Evolutionary conservation across 2,797 vertebrate genomes (phyloP).

Genomic region (Gymnothorax reevesii): DNA sequence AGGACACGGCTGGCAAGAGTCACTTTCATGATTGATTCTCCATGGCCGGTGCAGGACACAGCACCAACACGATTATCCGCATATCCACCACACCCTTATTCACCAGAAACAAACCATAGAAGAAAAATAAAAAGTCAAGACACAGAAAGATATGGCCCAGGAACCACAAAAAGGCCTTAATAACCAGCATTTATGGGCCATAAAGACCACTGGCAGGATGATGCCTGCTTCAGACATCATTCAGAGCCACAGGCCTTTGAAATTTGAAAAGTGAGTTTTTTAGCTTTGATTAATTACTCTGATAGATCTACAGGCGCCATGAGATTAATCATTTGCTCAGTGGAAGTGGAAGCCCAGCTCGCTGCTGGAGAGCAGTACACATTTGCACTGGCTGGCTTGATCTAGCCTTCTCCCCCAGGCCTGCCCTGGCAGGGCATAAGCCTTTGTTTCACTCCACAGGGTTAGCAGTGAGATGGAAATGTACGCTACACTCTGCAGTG

Average conservation of each 20-base stretch:
- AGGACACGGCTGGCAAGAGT: slow-evolving; percentile 70
- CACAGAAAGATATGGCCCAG: background rate
- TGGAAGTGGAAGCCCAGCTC: slow-evolving; percentile 4
- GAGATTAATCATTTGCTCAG: background rate
- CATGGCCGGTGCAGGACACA: slow-evolving; percentile 67
- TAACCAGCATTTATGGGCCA: background rate
- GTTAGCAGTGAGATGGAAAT: background rate
- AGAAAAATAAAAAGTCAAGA: background rate
- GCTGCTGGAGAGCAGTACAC: background rate
- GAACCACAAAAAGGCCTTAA: background rate
- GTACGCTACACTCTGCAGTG: background rate
- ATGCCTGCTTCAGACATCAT: background rate
- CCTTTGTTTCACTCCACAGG: background rate
- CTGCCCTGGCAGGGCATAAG: background rate
- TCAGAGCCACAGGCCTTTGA: background rate
- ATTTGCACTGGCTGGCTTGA: background rate
- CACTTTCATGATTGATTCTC: slow-evolving; percentile 74
- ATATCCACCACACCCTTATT: slow-evolving; percentile 64
- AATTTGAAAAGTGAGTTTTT: background rate
- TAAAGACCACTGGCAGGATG: background rate
- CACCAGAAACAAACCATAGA: slow-evolving; percentile 19
- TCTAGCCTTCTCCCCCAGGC: background rate
- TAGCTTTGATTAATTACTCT: slow-evolving; percentile 12
- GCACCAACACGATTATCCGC: slow-evolving; percentile 66
- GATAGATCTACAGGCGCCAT: background rate